Evolutionary conservation across 1,140 invertebrate species (phyloP), one percentile per base, ranked within the genome.

Genomic region (Drosophila oshimai): DNA sequence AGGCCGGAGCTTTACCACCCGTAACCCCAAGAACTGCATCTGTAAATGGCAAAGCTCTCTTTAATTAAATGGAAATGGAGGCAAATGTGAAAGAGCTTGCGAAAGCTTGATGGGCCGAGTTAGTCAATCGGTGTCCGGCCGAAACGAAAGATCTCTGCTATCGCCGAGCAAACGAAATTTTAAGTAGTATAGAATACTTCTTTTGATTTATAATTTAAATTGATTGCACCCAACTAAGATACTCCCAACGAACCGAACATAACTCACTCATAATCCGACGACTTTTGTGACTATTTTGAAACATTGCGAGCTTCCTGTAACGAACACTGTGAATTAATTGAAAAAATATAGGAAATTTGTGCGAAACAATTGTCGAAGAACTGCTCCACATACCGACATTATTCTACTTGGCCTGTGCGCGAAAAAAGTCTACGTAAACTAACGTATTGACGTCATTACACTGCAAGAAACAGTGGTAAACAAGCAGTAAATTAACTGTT

Each of bases 101-200:
- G 33, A 79, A 81, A 88, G 74, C 74, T 80, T 24, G 36, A 24
- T 9, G 3, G 58, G 42, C 68, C 55, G 37, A 55, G 71, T 89
- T 70, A 90, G 89, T 90, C 89, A 88, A 90, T 90, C 89, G 89
- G 89, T 90, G 89, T 90, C 89, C 89, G 89, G 72, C 89, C 89
- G 86, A 90, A 90, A 90, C 89, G 89, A 90, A 90, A 90, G 89
- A 90, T 89, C 89, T 90, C 79, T 65, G 62, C 75, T 51, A 49
- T 54, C 54, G 76, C 67, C 78, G 70, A 69, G 58, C 65, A 51
- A 84, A 84, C 79, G 80, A 84, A 84, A 84, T 58, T 77, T 65
- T 39, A 72, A 46, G 15, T 68, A 70, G 76, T 57, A 79, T 71
- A 86, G 33, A 70, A 45, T 26, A 36, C 41, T 71, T 58, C 45